phyloP scores from a whole-genome alignment of 2,888 invertebrate genomes.

The Zaprionus bogoriensis region DNA sequence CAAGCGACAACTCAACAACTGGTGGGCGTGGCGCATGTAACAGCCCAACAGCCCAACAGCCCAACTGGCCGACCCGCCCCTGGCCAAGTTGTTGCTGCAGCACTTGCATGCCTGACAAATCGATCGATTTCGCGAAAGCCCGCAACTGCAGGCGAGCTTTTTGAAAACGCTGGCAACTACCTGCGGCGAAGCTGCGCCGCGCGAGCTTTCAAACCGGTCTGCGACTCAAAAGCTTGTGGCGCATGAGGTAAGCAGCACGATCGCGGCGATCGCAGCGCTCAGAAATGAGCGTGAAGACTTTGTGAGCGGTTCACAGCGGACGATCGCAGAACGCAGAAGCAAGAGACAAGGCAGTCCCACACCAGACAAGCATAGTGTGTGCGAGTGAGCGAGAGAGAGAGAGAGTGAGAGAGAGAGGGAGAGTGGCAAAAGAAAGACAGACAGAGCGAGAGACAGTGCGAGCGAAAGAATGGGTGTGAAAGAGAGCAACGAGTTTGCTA shows the following conservation, averaged over 20 bases:
- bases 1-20: neutral
- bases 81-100: neutral
- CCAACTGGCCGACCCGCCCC: neutral
- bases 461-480: conserved; percentile 45
- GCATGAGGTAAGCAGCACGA: conserved; percentile 69
- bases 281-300: conserved; percentile 80
- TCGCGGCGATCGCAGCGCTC: conserved; percentile 63
- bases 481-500: conserved; percentile 73
- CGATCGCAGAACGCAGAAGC: conserved; percentile 20
- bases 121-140: neutral
- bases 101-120: neutral
- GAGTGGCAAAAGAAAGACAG: conserved; percentile 13
- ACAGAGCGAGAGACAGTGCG: conserved; percentile 21
- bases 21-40: neutral
- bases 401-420: conserved; percentile 25
- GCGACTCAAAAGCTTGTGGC: conserved; percentile 59
- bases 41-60: neutral
- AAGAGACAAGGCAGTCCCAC: conserved; percentile 20
- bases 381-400: conserved; percentile 22
- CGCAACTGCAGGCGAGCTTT: neutral
- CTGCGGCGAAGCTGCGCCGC: conserved; percentile 20
- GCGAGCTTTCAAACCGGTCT: conserved; percentile 52
- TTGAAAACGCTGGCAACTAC: conserved; percentile 3
- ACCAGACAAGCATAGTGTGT: neutral
- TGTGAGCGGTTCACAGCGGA: conserved; percentile 79